Conservation (phyloP, 2,888 invertebrate genomes). For the Adelphocoris suturalis region DNA sequence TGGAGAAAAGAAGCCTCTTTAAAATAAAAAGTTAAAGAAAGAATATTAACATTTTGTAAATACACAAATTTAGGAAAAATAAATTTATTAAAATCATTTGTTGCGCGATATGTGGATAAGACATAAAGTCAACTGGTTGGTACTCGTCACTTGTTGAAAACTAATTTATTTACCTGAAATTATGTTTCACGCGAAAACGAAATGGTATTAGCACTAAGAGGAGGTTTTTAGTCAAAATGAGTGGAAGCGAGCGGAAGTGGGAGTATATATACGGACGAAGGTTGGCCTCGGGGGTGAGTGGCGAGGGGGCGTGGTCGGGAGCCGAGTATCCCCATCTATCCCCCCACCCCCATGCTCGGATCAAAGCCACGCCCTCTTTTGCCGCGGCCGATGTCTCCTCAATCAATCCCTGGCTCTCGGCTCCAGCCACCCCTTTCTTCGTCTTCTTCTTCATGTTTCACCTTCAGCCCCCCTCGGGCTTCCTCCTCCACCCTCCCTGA, state of each 20-base stretch:
- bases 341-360: constrained; percentile 49
- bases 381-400: constrained; percentile 61
- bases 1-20: not conserved
- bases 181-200: not conserved
- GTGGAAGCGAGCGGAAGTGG: constrained; percentile 51
- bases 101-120: not conserved
- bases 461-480: constrained; percentile 43
- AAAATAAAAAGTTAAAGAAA: not conserved
- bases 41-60: not conserved
- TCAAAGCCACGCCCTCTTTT: constrained; percentile 71
- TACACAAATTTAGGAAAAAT: not conserved
- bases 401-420: constrained; percentile 58
- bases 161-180: constrained; percentile 11
- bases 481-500: not conserved
- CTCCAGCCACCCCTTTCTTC: constrained; percentile 1
- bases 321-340: not conserved
- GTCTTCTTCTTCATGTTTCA: constrained; percentile 54
- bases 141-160: not conserved
- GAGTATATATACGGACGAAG: constrained; percentile 48
- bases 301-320: constrained; percentile 15
- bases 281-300: not conserved
- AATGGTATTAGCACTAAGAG: not conserved
- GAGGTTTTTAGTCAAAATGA: constrained; percentile 38
- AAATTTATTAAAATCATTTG: not conserved
- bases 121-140: not conserved